Conservation (phyloP, 2,113 vertebrate genomes). For the Craseonycteris thonglongyai region DNA sequence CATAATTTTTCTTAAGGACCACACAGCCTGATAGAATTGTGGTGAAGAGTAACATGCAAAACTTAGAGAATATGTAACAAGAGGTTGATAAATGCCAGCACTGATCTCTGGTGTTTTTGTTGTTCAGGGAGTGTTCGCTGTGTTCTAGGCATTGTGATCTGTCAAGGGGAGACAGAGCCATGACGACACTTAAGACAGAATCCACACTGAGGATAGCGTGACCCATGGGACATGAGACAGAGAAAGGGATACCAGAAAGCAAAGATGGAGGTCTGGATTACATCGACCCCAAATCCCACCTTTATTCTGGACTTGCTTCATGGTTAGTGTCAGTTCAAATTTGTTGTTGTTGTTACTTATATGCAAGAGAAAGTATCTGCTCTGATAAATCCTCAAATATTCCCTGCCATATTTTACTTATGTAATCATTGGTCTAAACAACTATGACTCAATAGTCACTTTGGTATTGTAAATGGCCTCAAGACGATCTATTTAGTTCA, state of each 20-base stretch:
- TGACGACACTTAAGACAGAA: rapidly evolving
- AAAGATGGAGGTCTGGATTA: not conserved
- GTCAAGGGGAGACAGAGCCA: not conserved
- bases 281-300: rapidly evolving
- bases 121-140: not conserved
- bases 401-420: not conserved
- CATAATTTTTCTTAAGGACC: not conserved
- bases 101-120: not conserved
- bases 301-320: not conserved
- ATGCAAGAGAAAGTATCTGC: not conserved
- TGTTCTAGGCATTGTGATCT: not conserved
- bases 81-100: not conserved
- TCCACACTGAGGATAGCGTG: not conserved
- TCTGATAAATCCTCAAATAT: not conserved
- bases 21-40: not conserved
- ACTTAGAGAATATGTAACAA: not conserved
- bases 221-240: rapidly evolving
- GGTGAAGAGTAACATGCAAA: not conserved
- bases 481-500: not conserved
- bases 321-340: not conserved
- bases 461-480: not conserved
- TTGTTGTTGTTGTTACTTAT: not conserved
- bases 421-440: not conserved
- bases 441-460: not conserved
- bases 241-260: not conserved